Evolutionary conservation across 2,797 vertebrate genomes (phyloP), one percentile per base, ranked within the genome.

Genomic region (Pachyuromys duprasi): DNA sequence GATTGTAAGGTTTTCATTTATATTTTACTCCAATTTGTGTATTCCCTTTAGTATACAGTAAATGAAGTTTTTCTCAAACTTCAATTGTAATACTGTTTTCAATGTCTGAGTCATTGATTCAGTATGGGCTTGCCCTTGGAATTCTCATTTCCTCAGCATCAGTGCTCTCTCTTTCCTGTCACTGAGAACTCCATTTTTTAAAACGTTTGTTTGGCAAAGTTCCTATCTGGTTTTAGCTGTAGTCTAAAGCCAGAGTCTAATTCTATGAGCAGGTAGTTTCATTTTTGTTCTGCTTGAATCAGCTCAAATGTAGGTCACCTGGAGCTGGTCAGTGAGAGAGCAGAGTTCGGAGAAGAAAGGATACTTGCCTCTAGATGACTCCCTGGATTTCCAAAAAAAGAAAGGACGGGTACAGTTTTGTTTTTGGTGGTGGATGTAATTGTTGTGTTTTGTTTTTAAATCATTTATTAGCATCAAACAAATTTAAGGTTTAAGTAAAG

Each of bases 211-310:
- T 94, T 62, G 12, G 65, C 75, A 53, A 67, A 74, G 65, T 83
- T 63, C 78, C 45, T 31, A 67, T 69, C 74, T 89, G 36, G 91
- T 92, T 76, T 96, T 67, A 95, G 89, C 45, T 79, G 28, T 76
- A 92, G 86, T 75, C 84, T 63, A 42, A 80, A 95, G 95, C 57
- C 55, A 67, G 45, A 91, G 22, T n/a, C 76, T 89, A 53, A 80
- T 45, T 93, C 70, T 91, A n/a, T 65, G 76, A 83, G 69, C 33
- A 82, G n/a, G 62, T 22, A 39, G n/a, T 92, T 93, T 20, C 69
- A 20, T 22, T 20, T 94, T 96, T 94, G 53, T 65, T 72, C 22
- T 8, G 20, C 60, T 95, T 57, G 82, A 83, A 6, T 96, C 89
- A 53, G n/a, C 36, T 36, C 33, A 22, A 53, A 95, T 39, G 74